Evolutionary conservation across 2,113 vertebrate species (phyloP).

Genomic region (Ivindomyrus marchei): DNA sequence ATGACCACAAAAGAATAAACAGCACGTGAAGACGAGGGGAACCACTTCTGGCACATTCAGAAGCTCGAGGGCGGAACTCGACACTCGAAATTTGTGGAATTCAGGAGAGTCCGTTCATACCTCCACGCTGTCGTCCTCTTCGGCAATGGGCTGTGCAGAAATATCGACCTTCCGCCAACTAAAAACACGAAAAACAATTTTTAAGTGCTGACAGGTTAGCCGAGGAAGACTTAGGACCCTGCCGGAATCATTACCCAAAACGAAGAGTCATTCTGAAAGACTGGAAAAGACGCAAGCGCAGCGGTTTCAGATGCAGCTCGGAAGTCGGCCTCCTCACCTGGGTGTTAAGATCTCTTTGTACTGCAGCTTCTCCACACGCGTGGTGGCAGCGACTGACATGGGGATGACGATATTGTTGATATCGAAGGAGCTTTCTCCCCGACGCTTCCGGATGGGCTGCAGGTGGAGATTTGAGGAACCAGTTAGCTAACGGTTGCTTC

Average conservation of each 20-base stretch:
- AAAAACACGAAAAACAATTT: constrained; percentile 29
- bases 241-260: not conserved
- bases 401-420: constrained; percentile 90
- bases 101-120: constrained; percentile 37
- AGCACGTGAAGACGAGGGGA: not conserved
- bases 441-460: constrained; percentile 66
- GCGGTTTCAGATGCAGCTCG: not conserved
- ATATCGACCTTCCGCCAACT: constrained; percentile 78
- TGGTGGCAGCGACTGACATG: constrained; percentile 83
- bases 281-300: not conserved
- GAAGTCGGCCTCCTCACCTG: constrained; percentile 51
- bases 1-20: not conserved
- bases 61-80: not conserved
- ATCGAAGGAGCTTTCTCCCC: constrained; percentile 78
- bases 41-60: not conserved
- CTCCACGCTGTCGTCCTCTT: constrained; percentile 71
- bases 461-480: constrained; percentile 5
- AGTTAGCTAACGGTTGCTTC: not conserved
- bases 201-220: not conserved
- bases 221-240: not conserved
- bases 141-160: constrained; percentile 52
- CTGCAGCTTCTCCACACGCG: constrained; percentile 78
- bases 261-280: not conserved
- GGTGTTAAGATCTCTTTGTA: constrained; percentile 87
- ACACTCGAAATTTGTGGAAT: not conserved